phyloP scores from a whole-genome alignment of 1,140 invertebrate species.

The Tribolium madens region DNA sequence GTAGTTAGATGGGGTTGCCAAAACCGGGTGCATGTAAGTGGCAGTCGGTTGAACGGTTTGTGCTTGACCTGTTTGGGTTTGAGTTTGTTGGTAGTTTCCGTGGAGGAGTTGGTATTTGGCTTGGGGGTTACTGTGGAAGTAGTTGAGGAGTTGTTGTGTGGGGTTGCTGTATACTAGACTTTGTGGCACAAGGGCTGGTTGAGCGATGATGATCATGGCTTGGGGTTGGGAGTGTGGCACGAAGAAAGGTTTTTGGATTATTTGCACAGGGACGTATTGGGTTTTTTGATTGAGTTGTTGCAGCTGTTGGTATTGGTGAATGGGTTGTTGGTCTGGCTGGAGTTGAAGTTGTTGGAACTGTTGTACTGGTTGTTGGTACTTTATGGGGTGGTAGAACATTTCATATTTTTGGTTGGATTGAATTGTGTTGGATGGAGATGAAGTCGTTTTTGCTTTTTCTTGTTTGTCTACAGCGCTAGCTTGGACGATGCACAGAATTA shows the following conservation, averaged over 20 bases:
- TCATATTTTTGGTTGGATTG: constrained; percentile 28
- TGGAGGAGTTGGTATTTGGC: constrained; percentile 54
- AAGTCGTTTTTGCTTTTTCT: constrained; percentile 18
- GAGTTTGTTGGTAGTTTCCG: constrained; percentile 39
- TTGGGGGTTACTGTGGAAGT: constrained; percentile 57
- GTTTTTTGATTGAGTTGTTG: constrained; percentile 37
- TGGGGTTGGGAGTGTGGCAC: constrained; percentile 48
- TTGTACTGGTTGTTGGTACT: constrained; percentile 31
- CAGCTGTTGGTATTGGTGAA: constrained; percentile 23
- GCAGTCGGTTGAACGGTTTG: constrained; percentile 30
- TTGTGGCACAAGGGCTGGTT: constrained; percentile 53
- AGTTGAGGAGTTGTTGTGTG: constrained; percentile 54
- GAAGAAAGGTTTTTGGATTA: constrained; percentile 45
- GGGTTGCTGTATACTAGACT: constrained; percentile 46
- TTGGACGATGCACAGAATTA: constrained; percentile 17
- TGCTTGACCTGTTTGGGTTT: constrained; percentile 43
- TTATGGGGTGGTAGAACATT: neutral
- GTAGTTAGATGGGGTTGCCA: constrained; percentile 31
- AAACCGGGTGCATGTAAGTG: constrained; percentile 3
- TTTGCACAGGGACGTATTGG: constrained; percentile 47
- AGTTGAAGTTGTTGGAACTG: constrained; percentile 26
- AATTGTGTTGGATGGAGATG: neutral
- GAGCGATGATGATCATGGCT: constrained; percentile 57
- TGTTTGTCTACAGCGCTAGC: constrained; percentile 6
- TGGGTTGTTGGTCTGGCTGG: constrained; percentile 17